Conservation (phyloP, 2,888 invertebrate species). For the Cosmia pyralina region DNA sequence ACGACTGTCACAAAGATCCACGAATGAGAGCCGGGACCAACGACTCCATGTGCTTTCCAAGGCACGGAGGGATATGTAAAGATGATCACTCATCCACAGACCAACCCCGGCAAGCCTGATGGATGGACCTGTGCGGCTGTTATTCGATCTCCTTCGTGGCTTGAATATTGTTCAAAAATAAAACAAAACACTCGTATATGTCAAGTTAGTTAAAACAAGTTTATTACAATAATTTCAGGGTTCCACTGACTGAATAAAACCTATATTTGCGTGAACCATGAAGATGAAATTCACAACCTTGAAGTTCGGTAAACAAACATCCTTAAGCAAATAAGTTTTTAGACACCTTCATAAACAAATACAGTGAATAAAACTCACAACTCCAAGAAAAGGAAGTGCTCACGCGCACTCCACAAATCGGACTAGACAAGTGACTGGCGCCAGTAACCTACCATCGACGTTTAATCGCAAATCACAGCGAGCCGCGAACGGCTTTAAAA, state of each 20-base stretch:
- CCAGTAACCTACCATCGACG: constrained; percentile 55
- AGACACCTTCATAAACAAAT: not conserved
- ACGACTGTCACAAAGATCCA: no score
- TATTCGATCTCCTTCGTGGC: no score
- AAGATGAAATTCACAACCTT: no score
- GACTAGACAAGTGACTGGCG: constrained; percentile 42
- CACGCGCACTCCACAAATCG: constrained; percentile 12
- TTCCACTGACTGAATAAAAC: not conserved
- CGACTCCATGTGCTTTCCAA: no score
- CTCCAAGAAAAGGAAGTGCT: constrained; percentile 2
- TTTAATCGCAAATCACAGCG: constrained; percentile 62
- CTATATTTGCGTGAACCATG: not conserved
- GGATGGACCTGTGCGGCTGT: no score
- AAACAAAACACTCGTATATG: not conserved
- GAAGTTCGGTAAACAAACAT: not conserved
- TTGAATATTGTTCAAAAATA: not conserved
- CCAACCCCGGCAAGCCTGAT: no score
- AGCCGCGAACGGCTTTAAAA: constrained; percentile 55
- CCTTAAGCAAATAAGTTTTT: not conserved
- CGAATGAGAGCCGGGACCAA: no score
- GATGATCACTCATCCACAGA: no score
- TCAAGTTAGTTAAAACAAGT: not conserved
- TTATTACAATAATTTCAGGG: not conserved
- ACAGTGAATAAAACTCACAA: not conserved
- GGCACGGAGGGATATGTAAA: no score